Percentiles rank a stretch among this genome's conserved stretches.
These are phyloP conservation scores for Corvus hawaiiensis DNA, from an alignment of 2,113 vertebrate genomes.

Conservation along the genomic window DNA sequence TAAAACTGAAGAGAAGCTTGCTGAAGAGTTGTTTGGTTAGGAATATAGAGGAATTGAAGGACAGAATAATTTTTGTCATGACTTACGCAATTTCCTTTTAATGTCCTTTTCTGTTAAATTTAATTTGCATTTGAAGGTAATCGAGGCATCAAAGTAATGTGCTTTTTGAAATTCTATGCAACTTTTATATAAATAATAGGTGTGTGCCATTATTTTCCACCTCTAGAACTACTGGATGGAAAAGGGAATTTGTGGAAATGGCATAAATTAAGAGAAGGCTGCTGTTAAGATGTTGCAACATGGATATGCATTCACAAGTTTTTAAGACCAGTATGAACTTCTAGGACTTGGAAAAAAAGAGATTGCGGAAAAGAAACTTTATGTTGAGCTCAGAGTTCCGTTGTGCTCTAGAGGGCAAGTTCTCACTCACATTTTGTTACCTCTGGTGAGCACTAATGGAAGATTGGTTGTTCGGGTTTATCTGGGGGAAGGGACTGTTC, in stretches of 20 bases:
- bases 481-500: background rate
- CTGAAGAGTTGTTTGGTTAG: background rate
- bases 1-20: background rate
- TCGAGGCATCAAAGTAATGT: background rate
- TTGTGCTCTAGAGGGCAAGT: background rate
- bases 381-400: background rate
- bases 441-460: background rate
- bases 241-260: background rate
- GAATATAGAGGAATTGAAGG: background rate
- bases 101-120: background rate
- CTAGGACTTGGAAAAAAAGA: background rate
- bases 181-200: background rate
- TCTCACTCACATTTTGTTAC: background rate
- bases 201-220: background rate
- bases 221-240: background rate
- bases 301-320: background rate
- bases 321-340: background rate
- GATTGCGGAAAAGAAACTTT: background rate
- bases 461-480: background rate
- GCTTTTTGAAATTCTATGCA: background rate
- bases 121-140: background rate
- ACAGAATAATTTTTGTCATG: background rate
- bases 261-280: background rate
- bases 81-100: background rate
- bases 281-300: background rate